Conservation (phyloP, 1,140 invertebrate species). For the Temnothorax nylanderi region DNA sequence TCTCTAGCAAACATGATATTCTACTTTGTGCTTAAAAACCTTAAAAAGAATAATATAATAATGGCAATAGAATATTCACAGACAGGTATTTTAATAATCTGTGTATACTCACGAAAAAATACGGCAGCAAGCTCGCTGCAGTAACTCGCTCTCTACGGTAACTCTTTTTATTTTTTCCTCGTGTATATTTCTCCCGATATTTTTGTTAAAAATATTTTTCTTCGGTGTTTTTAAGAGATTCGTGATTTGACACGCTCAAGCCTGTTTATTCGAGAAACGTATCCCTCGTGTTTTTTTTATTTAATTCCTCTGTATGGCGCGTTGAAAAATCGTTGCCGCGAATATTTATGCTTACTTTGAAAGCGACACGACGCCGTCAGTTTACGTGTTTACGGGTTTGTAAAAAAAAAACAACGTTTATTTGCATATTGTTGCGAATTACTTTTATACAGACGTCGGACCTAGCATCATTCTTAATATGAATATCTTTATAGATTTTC, state of each 20-base stretch:
- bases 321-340: conserved; percentile 13
- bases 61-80: neutral
- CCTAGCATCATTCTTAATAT: neutral
- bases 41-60: neutral
- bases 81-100: conserved; percentile 41
- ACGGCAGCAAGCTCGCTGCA: neutral
- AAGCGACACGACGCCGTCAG: neutral
- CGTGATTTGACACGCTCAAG: conserved; percentile 46
- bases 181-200: conserved; percentile 22
- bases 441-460: neutral
- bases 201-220: conserved; percentile 55
- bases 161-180: neutral
- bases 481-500: neutral
- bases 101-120: neutral
- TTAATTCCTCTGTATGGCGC: conserved; percentile 21
- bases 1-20: neutral
- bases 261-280: conserved; percentile 32
- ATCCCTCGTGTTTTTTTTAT: conserved; percentile 23
- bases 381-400: neutral
- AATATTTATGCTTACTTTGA: conserved; percentile 28
- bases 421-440: neutral
- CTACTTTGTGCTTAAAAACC: neutral
- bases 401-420: neutral
- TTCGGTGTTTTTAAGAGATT: conserved; percentile 42
- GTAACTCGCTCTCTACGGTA: neutral